Evolutionary conservation across 1,140 invertebrate genomes (phyloP), one percentile per base, ranked within the genome.

Genomic region (Mya arenaria): DNA sequence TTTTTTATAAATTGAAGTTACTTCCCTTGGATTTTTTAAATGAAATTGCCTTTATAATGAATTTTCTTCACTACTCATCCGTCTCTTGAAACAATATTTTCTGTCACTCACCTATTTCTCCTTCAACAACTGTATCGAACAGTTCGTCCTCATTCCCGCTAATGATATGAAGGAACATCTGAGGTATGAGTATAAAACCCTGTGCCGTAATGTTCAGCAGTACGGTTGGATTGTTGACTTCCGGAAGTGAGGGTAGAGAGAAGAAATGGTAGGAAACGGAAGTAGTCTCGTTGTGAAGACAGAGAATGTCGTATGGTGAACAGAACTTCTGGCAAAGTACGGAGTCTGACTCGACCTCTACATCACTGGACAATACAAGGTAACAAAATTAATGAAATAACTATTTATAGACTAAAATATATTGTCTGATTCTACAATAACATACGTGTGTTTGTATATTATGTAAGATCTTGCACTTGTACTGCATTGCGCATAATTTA

Each of bases 261-360:
- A 93, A 71, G 41, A 88, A 90, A 79, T 93, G 91, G 84, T 88
- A 92, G 0, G 89, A 89, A 23, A 93, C 85, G 8, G 91, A 90
- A 23, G 88, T 89, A 1, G 92, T 93, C 44, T 89, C 90, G 81
- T 93, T 92, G 44, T 88, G 68, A 15, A 89, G 66, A 79, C 92
- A 93, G 1, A 58, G 75, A 28, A 85, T 80, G 74, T 93, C 90
- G n/a, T 79, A 66, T 1, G 58, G 34, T 5, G 44, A 41, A 62
- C 92, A 93, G 10, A 82, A 58, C 60, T 77, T 89, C 5, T 84
- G 82, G 69, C 92, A 93, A n/a, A 92, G 77, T 3, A 91, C 60
- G 8, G 89, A 87, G 37, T 87, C 88, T 17, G 86, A 83, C 30
- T 85, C 84, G 28, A 84, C 75, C 17, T 84, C 77, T n/a, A 84